Conservation (phyloP, 2,888 invertebrate genomes). For the Agapetus fuscipes region DNA sequence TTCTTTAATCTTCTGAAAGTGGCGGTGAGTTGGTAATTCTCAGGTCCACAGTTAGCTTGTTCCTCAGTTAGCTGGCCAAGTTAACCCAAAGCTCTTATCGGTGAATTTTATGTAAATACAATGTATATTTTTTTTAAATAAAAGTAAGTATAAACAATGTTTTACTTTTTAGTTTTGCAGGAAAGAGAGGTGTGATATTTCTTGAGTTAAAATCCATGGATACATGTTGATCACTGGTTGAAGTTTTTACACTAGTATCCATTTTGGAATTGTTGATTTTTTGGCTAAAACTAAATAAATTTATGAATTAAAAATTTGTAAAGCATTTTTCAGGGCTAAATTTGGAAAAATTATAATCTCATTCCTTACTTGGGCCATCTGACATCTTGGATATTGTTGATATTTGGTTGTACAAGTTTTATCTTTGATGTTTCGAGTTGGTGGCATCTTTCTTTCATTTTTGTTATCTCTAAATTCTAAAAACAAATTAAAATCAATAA, state of each 20-base stretch:
- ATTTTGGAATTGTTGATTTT: constrained; percentile 6
- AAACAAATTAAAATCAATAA: constrained; percentile 23
- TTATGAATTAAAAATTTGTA: background rate
- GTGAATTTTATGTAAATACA: no score
- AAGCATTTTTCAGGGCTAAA: background rate
- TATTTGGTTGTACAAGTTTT: constrained; percentile 28
- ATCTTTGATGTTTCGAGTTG: constrained; percentile 37
- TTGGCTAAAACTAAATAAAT: constrained; percentile 13
- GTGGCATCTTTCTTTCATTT: constrained; percentile 44
- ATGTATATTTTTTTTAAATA: no score
- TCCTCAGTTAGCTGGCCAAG: no score
- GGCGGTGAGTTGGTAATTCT: no score
- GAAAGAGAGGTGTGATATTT: background rate
- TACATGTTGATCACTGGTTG: no score
- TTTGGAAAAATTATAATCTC: background rate
- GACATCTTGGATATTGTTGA: no score
- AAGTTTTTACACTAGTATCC: constrained; percentile 1
- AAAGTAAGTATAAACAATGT: no score
- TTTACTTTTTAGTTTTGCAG: constrained; percentile 1
- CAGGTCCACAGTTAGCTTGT: no score
- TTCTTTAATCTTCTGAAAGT: no score
- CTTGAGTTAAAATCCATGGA: background rate
- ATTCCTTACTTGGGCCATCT: constrained; percentile 13
- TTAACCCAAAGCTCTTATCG: no score
- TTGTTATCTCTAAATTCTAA: constrained; percentile 49